Conservation (phyloP, 2,797 vertebrate genomes). For the Lepilemur ruficaudatus region DNA sequence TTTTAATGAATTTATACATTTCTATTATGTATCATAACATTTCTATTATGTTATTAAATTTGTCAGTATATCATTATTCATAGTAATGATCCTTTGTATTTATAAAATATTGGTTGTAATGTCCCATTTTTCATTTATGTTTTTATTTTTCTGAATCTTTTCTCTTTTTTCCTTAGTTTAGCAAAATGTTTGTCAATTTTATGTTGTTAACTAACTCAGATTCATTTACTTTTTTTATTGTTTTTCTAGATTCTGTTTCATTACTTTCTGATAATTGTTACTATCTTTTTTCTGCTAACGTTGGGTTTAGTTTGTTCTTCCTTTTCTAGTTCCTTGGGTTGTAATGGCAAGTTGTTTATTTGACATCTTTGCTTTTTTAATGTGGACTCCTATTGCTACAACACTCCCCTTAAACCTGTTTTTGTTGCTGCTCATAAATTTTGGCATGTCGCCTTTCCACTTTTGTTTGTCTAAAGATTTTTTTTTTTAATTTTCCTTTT, state of each 20-base stretch:
- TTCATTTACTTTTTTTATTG: neutral
- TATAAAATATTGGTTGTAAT: neutral
- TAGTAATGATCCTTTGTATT: neutral
- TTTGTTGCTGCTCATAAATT: neutral
- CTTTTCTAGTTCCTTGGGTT: neutral
- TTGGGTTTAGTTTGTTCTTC: neutral
- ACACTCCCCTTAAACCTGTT: neutral
- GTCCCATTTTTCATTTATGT: neutral
- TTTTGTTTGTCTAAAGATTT: neutral
- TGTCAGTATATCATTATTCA: neutral
- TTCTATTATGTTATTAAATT: neutral
- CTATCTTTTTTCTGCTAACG: neutral
- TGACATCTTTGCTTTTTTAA: neutral
- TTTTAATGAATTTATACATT: neutral
- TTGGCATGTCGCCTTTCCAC: neutral
- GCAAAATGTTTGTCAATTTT: neutral
- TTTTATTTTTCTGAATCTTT: neutral
- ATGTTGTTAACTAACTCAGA: neutral
- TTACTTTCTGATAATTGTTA: neutral
- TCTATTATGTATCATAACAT: neutral
- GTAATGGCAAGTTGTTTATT: neutral
- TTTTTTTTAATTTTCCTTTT: neutral
- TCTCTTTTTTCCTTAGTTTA: neutral
- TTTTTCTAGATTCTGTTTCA: neutral
- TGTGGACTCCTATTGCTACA: neutral